Percentiles rank a stretch among this genome's conserved stretches.
phyloP scores from a whole-genome alignment of 2,113 vertebrate genomes.

The Lampris incognitus region DNA sequence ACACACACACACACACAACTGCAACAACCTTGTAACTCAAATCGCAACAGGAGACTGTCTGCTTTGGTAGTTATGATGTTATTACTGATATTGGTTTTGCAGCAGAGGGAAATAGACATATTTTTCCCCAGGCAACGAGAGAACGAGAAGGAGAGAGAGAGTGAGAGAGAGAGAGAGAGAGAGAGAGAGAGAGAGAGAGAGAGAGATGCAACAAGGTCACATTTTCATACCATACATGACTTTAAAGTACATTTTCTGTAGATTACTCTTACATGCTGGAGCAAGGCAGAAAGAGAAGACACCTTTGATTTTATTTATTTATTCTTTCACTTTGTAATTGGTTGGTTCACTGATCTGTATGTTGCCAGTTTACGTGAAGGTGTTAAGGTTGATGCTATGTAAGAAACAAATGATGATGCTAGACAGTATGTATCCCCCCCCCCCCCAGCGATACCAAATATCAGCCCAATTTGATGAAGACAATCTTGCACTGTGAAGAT shows the following conservation, averaged over 20 bases:
- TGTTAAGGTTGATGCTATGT: slow-evolving; percentile 31
- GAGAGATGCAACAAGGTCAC: too few species aligned
- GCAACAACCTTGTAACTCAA: not conserved
- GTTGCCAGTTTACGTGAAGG: slow-evolving; percentile 32
- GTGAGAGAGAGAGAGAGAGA: too few species aligned
- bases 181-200: too few species aligned
- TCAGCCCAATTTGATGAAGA: slow-evolving; percentile 41
- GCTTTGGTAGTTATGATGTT: slow-evolving; percentile 7
- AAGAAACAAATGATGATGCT: slow-evolving; percentile 52
- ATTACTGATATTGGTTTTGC: slow-evolving; percentile 26
- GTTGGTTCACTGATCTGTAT: slow-evolving; percentile 36
- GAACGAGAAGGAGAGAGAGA: too few species aligned
- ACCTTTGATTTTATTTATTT: slow-evolving; percentile 48
- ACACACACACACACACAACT: not conserved
- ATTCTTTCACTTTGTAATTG: slow-evolving; percentile 61
- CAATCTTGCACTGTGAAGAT: slow-evolving; percentile 17
- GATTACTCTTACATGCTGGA: slow-evolving; percentile 4
- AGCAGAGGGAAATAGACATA: slow-evolving; percentile 20
- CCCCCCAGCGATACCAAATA: slow-evolving; percentile 36
- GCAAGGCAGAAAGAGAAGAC: slow-evolving; percentile 27
- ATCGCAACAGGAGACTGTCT: not conserved
- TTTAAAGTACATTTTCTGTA: slow-evolving; percentile 5
- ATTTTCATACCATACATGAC: too few species aligned
- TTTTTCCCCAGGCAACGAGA: slow-evolving; percentile 30
- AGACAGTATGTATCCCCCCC: slow-evolving; percentile 12